Evolutionary conservation across 2,797 vertebrate genomes (phyloP).

Genomic region (Rhodeus uyekii): DNA sequence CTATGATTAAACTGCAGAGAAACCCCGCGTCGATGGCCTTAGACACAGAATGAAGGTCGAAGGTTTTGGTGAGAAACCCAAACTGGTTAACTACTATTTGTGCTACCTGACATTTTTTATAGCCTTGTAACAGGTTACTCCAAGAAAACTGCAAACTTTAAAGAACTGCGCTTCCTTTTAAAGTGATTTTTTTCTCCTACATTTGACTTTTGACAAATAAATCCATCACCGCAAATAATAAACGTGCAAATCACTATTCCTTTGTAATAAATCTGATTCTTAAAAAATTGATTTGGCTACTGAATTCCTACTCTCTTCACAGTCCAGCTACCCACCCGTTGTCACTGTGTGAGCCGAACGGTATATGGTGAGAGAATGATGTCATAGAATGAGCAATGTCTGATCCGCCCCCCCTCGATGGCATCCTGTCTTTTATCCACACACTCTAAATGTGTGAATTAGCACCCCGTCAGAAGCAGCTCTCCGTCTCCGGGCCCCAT

Average conservation of each 20-base stretch:
- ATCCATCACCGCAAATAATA: neutral
- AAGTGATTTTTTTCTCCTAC: neutral
- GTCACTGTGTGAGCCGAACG: constrained; percentile 21
- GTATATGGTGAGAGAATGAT: constrained; percentile 32
- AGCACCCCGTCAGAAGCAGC: constrained; percentile 32
- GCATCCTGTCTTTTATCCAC: constrained; percentile 38
- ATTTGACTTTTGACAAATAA: neutral
- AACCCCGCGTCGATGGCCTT: neutral
- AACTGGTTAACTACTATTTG: neutral
- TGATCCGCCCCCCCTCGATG: constrained; percentile 5
- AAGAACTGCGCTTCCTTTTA: neutral
- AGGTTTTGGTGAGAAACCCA: neutral
- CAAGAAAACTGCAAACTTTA: neutral
- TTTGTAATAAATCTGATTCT: neutral
- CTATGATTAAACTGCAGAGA: neutral
- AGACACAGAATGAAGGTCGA: too few relatives aligned
- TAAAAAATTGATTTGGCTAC: constrained; percentile 7
- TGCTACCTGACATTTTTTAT: neutral
- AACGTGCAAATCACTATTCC: neutral
- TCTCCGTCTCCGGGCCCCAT: constrained; percentile 17
- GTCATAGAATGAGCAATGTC: constrained; percentile 26
- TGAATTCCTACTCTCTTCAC: neutral
- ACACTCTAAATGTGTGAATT: constrained; percentile 52
- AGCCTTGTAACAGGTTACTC: too few relatives aligned
- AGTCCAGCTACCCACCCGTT: constrained; percentile 25